Evolutionary conservation across 2,113 vertebrate genomes (phyloP).

Genomic region (Anoura caudifer): DNA sequence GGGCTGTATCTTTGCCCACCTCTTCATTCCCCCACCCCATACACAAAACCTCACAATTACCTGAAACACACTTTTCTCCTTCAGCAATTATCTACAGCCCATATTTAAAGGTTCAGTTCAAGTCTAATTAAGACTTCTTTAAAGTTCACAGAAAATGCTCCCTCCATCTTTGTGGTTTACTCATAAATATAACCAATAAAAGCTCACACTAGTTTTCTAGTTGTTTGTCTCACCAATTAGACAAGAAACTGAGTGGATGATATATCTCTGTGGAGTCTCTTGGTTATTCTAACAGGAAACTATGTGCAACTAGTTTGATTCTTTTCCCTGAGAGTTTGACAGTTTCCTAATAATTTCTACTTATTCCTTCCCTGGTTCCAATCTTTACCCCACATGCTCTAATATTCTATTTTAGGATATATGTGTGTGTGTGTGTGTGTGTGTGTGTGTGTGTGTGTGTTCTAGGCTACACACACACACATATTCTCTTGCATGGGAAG

Average conservation of each 20-base stretch:
- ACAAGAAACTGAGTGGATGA: background rate
- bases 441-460: no score
- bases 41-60: background rate
- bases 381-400: background rate
- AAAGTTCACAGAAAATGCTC: background rate
- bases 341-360: background rate
- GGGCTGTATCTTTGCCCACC: background rate
- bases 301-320: background rate
- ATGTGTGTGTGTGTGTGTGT: no score
- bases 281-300: background rate
- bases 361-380: background rate
- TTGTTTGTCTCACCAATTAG: background rate
- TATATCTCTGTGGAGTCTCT: background rate
- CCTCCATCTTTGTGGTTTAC: background rate
- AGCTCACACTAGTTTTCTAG: background rate
- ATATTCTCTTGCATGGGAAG: background rate
- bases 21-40: fast-evolving
- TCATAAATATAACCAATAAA: background rate
- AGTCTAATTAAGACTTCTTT: background rate
- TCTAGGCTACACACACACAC: no score
- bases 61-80: background rate
- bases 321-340: background rate
- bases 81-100: background rate
- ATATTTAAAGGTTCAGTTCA: background rate
- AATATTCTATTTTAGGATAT: background rate